Conservation (phyloP, 53 echinoderm and acorn worm genomes). For the Glandiceps talaboti region DNA sequence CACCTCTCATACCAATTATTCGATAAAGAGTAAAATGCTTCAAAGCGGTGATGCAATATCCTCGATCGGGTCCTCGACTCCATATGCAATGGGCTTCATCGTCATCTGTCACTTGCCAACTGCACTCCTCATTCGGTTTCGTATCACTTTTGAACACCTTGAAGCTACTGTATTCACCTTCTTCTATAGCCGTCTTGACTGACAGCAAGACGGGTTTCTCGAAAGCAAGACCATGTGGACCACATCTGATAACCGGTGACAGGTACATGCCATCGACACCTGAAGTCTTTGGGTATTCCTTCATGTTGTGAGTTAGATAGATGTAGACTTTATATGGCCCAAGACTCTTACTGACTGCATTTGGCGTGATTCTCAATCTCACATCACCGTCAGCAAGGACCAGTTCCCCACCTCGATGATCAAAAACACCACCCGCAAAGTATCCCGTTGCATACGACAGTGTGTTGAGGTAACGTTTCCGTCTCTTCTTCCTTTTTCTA, state of each 20-base stretch:
- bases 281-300: not conserved
- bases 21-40: not conserved
- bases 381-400: not conserved
- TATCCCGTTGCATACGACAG: not conserved
- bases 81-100: not conserved
- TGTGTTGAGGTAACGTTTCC: not conserved
- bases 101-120: not conserved
- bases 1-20: not conserved
- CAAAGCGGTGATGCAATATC: not conserved
- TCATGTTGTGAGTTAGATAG: not conserved
- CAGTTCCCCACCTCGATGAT: not conserved
- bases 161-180: not conserved
- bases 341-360: not conserved
- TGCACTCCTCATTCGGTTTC: not conserved
- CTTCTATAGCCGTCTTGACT: not conserved
- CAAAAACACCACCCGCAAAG: not conserved
- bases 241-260: not conserved
- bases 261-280: not conserved
- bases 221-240: not conserved
- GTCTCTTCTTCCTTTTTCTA: not conserved
- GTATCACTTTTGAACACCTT: not conserved
- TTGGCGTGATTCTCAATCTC: not conserved
- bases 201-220: not conserved
- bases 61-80: too few relatives aligned
- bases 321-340: not conserved